Evolutionary conservation across 2,888 invertebrate genomes (phyloP), one percentile per base, ranked within the genome.

Genomic region (Drosophila yooni): DNA sequence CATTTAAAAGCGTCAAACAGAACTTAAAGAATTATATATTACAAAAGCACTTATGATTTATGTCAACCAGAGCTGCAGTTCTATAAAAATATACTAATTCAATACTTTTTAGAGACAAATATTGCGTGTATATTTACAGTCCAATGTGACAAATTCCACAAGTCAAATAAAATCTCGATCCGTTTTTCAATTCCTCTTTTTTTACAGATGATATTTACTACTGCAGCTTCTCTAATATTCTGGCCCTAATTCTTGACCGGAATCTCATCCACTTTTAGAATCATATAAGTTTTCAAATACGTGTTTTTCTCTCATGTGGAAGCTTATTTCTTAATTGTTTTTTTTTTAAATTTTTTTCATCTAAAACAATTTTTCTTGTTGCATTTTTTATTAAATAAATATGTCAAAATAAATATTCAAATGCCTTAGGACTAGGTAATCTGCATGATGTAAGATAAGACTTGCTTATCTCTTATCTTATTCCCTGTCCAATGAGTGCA

Each of bases 321-420:
- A 21, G 7, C 11, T 5, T 13, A 46, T 46, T 27, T 27, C 11
- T 6, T 7, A 13, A 1, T 3, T 18, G 2, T 36, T 52, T n/a
- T 21, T 11, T 18, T 13, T 36, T 31, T 31, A 0, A 8, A 0
- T 31, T 31, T 33, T 18, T 11, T 34, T 13, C 27, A 31, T 15
- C 18, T 60, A 61, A 38, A 60, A 38, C 15, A 27, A 27, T 43
- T 27, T 10, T 6, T 40, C 18, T 50, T 54, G 48, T 33, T 43
- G 33, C 31, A 18, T 57, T 38, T 29, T 56, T 56, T n/a, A 29
- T 56, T 29, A 29, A 56, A 56, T 13, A 21, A 21, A 27, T 40
- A 40, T 18, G 38, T 40, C 4, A 21, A 40, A 38, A 29, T 40
- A 29, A 40, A 40, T 31, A 40, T 15, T 40, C 15, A 29, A 40